Evolutionary conservation across 2,888 invertebrate genomes (phyloP).

Genomic region (Drosophila fungiperda): DNA sequence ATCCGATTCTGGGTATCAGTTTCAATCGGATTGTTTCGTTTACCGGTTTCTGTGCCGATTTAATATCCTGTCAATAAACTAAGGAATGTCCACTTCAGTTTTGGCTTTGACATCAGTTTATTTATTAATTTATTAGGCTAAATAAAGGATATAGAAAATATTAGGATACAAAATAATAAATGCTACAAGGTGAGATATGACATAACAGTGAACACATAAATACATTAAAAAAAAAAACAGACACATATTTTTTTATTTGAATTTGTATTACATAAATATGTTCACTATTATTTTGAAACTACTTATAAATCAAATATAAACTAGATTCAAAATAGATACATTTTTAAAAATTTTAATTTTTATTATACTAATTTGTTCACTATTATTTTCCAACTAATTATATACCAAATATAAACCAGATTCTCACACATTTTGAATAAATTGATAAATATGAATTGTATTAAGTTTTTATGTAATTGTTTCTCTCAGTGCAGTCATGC

Average conservation of each 20-base stretch:
- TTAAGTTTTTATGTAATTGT: background rate
- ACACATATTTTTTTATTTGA: too few species aligned
- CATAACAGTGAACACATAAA: too few species aligned
- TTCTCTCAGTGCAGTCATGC: constrained; percentile 41
- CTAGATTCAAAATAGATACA: too few species aligned
- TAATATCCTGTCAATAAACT: background rate
- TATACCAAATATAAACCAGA: too few species aligned
- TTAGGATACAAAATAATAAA: too few species aligned
- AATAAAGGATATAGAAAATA: too few species aligned
- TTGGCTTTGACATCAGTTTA: background rate
- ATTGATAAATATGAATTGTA: background rate
- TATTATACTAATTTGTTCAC: background rate
- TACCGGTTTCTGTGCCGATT: background rate
- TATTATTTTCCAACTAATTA: background rate
- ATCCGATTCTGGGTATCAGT: background rate
- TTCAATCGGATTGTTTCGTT: background rate
- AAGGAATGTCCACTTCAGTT: background rate
- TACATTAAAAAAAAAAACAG: too few species aligned
- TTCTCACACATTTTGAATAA: background rate
- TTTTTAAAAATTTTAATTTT: background rate
- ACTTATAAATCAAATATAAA: too few species aligned
- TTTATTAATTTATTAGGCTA: background rate
- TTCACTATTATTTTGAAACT: too few species aligned
- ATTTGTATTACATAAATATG: too few species aligned
- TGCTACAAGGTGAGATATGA: too few species aligned